Conservation (phyloP, 1,140 invertebrate species). For the Hylaeus volcanicus region DNA sequence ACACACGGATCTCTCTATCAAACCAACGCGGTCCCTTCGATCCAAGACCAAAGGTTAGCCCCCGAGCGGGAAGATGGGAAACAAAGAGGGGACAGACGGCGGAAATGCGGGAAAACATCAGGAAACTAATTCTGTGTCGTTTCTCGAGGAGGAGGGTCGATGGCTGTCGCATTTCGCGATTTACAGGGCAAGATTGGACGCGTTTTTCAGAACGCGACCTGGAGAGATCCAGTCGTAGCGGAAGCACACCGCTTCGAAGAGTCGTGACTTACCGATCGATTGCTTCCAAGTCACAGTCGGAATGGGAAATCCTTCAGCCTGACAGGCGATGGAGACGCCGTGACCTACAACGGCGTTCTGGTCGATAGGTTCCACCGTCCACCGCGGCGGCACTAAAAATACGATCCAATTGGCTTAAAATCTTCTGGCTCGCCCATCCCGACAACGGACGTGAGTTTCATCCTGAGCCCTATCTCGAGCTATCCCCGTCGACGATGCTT, state of each 20-base stretch:
- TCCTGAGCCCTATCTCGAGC: neutral
- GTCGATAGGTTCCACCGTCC: constrained; percentile 93
- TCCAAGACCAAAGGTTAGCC: no score
- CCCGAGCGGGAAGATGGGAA: no score
- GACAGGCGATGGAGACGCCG: constrained; percentile 93
- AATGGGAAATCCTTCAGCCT: constrained; percentile 93
- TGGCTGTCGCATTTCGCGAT: neutral
- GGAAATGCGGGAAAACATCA: neutral
- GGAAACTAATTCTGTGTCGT: neutral
- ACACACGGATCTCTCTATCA: no score
- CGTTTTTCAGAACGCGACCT: constrained; percentile 14
- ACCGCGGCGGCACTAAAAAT: constrained; percentile 92
- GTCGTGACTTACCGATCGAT: constrained; percentile 85
- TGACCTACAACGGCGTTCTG: constrained; percentile 91
- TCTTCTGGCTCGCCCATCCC: constrained; percentile 36
- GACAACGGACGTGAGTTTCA: constrained; percentile 35
- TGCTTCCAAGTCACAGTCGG: constrained; percentile 94
- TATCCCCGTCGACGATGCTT: constrained; percentile 41
- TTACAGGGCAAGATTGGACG: neutral
- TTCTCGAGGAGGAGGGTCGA: neutral
- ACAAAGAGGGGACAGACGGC: no score
- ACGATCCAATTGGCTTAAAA: constrained; percentile 66
- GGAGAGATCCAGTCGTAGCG: neutral
- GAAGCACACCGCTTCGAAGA: constrained; percentile 29
- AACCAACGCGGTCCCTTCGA: no score